phyloP scores from a whole-genome alignment of 2,797 vertebrate species.

The Tadarida brasiliensis region DNA sequence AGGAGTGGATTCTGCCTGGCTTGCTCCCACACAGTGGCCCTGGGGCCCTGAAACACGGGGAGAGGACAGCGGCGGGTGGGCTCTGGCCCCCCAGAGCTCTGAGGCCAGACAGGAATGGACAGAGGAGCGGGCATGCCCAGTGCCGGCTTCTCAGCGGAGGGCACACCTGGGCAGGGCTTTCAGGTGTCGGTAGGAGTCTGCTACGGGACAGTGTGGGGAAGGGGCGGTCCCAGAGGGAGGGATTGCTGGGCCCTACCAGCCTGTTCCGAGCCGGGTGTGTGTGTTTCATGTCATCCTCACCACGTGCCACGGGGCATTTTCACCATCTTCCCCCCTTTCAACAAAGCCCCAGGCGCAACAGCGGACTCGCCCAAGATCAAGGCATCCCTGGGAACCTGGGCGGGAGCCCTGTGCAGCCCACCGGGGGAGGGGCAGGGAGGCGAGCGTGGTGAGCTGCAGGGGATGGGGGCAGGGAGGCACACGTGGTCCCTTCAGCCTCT shows the following conservation, averaged over 20 bases:
- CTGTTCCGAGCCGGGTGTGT: neutral
- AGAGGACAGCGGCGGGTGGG: neutral
- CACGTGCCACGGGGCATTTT: no score
- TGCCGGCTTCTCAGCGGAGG: neutral
- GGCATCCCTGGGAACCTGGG: neutral
- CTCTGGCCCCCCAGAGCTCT: neutral
- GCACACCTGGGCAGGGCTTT: neutral
- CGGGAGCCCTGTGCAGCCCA: neutral
- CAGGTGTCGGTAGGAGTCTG: neutral
- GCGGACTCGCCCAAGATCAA: neutral
- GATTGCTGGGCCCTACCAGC: neutral
- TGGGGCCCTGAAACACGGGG: neutral
- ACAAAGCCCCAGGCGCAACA: no score
- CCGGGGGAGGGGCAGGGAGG: neutral
- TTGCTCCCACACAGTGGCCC: accelerated
- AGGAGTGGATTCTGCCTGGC: accelerated
- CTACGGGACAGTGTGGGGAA: accelerated
- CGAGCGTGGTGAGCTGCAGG: neutral
- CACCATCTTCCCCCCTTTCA: neutral
- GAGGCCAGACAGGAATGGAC: neutral
- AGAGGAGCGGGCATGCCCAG: neutral
- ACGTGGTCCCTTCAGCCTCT: neutral
- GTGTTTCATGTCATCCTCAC: neutral
- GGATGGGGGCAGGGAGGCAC: no score
- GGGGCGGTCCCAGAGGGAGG: neutral